These are phyloP conservation scores for Papilio gigon DNA, from an alignment of 2,888 invertebrate species.

Conservation along the genomic window DNA sequence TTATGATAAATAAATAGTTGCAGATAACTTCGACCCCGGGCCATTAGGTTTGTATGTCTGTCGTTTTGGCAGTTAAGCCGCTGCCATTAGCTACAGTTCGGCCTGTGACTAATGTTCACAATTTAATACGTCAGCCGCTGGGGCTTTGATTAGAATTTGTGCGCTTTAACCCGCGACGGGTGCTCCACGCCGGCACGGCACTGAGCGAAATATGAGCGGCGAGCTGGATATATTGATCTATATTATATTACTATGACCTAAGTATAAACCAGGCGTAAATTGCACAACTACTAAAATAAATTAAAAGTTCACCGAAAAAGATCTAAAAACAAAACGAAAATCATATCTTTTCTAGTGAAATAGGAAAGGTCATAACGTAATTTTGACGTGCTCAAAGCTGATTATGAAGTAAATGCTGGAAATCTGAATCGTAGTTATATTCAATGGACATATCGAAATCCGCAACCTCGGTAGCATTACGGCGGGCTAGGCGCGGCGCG, in stretches of 20 bases:
- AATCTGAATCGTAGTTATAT: slow-evolving; percentile 12
- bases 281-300: too few relatives aligned
- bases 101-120: slow-evolving; percentile 16
- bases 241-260: neutral
- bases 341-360: too few relatives aligned
- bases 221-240: slow-evolving; percentile 3
- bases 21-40: neutral
- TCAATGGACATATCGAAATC: slow-evolving; percentile 25
- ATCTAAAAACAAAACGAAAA: too few relatives aligned
- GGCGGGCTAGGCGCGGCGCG: too few relatives aligned
- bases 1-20: neutral
- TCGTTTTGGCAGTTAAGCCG: neutral
- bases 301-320: too few relatives aligned
- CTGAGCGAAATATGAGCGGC: slow-evolving; percentile 14
- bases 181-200: neutral
- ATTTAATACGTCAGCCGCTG: slow-evolving; percentile 19
- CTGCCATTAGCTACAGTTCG: slow-evolving; percentile 3
- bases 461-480: slow-evolving; percentile 34
- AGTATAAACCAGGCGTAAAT: too few relatives aligned
- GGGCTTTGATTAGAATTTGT: slow-evolving; percentile 21
- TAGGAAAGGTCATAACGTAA: neutral
- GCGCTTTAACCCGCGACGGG: slow-evolving; percentile 7
- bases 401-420: neutral
- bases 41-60: neutral
- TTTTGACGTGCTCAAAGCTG: neutral